Evolutionary conservation across 1,140 invertebrate species (phyloP).

Genomic region (Leptinotarsa lineolata): DNA sequence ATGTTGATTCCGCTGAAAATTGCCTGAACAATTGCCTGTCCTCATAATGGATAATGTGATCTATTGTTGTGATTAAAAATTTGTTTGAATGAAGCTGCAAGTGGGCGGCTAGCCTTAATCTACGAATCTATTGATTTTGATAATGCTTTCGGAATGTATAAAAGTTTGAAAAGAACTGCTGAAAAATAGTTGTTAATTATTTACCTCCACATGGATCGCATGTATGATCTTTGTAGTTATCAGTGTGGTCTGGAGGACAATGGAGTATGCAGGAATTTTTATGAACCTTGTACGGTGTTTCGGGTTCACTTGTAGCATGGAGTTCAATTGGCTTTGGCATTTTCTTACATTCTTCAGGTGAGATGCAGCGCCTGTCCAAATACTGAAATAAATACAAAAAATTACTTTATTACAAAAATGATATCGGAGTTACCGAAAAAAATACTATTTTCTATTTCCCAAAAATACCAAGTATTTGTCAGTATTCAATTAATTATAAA

Average conservation of each 20-base stretch:
- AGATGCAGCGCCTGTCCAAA: slow-evolving; percentile 75
- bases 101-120: too few species aligned
- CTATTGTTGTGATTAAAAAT: too few species aligned
- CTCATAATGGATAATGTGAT: too few species aligned
- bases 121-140: too few species aligned
- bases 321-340: slow-evolving; percentile 61
- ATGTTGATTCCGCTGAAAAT: too few species aligned
- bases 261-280: slow-evolving; percentile 71
- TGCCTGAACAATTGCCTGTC: too few species aligned
- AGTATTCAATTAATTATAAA: too few species aligned
- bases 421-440: neutral
- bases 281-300: slow-evolving; percentile 63
- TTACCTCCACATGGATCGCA: slow-evolving; percentile 47
- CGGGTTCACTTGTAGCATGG: slow-evolving; percentile 31
- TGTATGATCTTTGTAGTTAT: slow-evolving; percentile 52
- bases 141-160: too few species aligned
- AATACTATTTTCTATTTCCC: neutral
- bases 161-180: too few species aligned
- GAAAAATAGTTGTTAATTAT: too few species aligned
- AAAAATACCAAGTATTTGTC: too few species aligned
- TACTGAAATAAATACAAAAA: slow-evolving; percentile 59
- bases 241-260: slow-evolving; percentile 76
- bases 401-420: slow-evolving; percentile 18
- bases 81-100: too few species aligned
- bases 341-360: slow-evolving; percentile 69